phyloP scores from a whole-genome alignment of 2,888 invertebrate genomes.

The Agrenia bidenticulata region DNA sequence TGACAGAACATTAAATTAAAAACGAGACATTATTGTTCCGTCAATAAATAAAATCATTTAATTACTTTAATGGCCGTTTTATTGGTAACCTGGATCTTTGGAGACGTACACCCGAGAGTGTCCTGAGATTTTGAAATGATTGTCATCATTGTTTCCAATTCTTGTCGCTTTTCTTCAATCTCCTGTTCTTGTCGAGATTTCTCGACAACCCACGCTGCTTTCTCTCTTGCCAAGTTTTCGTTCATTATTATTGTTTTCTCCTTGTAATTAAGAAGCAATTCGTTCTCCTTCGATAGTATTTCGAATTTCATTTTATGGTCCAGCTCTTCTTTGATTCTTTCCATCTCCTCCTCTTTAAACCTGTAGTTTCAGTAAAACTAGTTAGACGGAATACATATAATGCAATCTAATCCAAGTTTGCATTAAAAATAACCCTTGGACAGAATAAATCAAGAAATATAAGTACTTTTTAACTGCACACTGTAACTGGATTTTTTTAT shows the following conservation, averaged over 20 bases:
- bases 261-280: conserved; percentile 33
- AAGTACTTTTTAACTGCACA: conserved; percentile 31
- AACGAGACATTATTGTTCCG: no score
- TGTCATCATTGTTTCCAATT: no score
- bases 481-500: conserved; percentile 27
- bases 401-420: no score
- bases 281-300: conserved; percentile 39
- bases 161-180: conserved; percentile 17
- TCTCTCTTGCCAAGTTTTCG: conserved; percentile 33
- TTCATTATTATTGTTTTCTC: conserved; percentile 30
- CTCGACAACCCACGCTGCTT: conserved; percentile 33
- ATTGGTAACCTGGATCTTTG: no score
- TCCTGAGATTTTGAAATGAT: no score
- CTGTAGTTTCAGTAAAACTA: conserved; percentile 15
- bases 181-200: conserved; percentile 32
- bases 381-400: no score
- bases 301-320: conserved; percentile 34
- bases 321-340: conserved; percentile 34
- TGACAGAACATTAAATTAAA: no score
- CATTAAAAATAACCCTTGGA: no score
- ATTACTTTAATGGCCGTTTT: no score
- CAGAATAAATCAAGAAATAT: no score
- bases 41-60: no score
- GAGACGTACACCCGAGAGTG: no score
- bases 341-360: conserved; percentile 35